Base-by-base conservation (phyloP, 1,140 invertebrate genomes). In the Melitaea cinxia region DNA sequence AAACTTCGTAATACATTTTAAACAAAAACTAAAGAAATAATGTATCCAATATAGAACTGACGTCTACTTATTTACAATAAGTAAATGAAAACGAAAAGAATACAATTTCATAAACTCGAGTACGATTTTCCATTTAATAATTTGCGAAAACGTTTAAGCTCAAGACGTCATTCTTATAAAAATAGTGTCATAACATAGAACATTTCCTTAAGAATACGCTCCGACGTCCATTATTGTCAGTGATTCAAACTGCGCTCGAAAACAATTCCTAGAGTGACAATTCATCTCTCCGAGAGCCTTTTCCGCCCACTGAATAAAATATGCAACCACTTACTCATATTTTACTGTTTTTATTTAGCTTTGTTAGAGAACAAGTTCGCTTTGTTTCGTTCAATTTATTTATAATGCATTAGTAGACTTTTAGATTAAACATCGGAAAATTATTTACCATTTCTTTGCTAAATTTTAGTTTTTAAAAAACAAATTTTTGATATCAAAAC, bases 221-320 rank as follows among this genome's bases (percentile, higher is more conserved):
- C 28, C 45, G 30, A 9, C 62, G 28, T 45, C 54, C 33, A 65
- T 52, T 56, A 57, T 65, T 37, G 62, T 65, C 62, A 39, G 54
- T 52, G 62, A 65, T 59, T 65, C 50, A 30, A 52, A 30, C 33
- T 45, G 58, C 45, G 49, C 42, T 45, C 54, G 37, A 69, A 79
- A 78, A 83, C 78, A 82, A 84, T 82, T 75, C 70, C 50, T 67
- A 68, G 64, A 82, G 82, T 84, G 80, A 80, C 76, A 76, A 83
- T 82, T 80, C 79, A 82, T 83, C 75, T 82, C 69, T 64, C 39
- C 72, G 72, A 82, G 76, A 80, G 79, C 75, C 62, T 73, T 65
- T 66, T 61, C 52, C 64, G 64, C 64, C 52, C 57, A 15, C 42
- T 60, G 21, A 53, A 61, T 66, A 61, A 66, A 66, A 54, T 66